Evolutionary conservation across 2,113 vertebrate species (phyloP).

Genomic region (Castor canadensis): DNA sequence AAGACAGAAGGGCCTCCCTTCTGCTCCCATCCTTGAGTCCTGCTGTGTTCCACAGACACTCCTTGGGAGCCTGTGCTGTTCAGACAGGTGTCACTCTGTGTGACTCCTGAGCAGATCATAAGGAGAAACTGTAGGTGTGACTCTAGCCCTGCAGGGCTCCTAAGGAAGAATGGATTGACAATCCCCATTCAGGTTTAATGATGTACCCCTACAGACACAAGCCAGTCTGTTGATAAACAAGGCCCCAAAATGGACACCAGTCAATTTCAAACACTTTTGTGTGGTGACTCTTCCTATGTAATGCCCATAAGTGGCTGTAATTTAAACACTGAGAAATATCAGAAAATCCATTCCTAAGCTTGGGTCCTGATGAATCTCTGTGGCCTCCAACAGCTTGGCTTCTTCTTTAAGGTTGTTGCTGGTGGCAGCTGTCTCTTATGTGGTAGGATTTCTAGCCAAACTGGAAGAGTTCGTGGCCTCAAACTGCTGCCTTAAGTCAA

Average conservation of each 20-base stretch:
- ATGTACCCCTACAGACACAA: not conserved
- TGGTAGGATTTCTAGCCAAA: not conserved
- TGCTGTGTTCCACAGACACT: not conserved
- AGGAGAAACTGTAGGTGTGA: not conserved
- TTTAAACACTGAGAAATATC: constrained; percentile 25
- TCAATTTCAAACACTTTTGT: constrained; percentile 23
- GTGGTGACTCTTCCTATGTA: not conserved
- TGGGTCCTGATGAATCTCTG: constrained; percentile 23
- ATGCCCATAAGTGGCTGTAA: not conserved
- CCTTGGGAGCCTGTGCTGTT: accelerated
- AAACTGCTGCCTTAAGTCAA: not conserved
- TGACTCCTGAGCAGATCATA: not conserved
- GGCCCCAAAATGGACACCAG: constrained; percentile 17
- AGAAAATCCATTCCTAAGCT: constrained; percentile 28
- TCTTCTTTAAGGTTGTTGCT: not conserved
- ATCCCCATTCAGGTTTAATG: not conserved
- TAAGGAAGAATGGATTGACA: not conserved
- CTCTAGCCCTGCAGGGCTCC: not conserved
- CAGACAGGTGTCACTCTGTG: not conserved
- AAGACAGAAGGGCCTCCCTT: not conserved
- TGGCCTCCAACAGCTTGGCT: not conserved
- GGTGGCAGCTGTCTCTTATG: not conserved
- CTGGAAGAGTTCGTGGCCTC: not conserved
- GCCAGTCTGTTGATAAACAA: not conserved
- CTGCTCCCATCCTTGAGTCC: not conserved